A percentile compares a stretch with the other conserved stretches of the same genome.
phyloP scores from a whole-genome alignment of 2,888 invertebrate species.

The Girardia tigrina region DNA sequence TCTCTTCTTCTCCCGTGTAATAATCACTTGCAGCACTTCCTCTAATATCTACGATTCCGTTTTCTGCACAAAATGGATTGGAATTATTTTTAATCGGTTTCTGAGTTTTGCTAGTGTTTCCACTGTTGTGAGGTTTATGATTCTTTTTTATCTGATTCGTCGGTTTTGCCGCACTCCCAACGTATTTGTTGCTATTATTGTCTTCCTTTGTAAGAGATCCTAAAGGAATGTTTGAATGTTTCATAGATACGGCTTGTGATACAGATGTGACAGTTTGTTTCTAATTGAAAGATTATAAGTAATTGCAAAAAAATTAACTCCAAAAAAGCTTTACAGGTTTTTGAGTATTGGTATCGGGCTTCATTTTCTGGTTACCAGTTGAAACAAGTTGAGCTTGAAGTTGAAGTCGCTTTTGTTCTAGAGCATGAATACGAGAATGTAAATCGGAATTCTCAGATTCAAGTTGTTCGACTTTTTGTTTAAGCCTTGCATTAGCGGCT shows the following conservation, averaged over 20 bases:
- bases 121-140: background rate
- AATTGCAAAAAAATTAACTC: too few relatives aligned
- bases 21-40: constrained; percentile 33
- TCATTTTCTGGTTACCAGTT: background rate
- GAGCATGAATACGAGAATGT: background rate
- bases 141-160: background rate
- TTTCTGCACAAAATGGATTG: background rate
- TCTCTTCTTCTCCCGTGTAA: constrained; percentile 34
- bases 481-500: constrained; percentile 20
- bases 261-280: constrained; percentile 9
- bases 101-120: background rate
- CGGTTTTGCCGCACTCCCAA: background rate
- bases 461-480: constrained; percentile 21
- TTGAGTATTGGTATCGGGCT: background rate
- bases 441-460: constrained; percentile 27
- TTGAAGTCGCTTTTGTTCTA: constrained; percentile 30
- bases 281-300: too few relatives aligned
- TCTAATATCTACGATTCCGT: constrained; percentile 15
- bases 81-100: background rate
- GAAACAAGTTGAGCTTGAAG: constrained; percentile 30
- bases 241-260: background rate
- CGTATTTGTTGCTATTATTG: constrained; percentile 8
- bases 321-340: background rate
- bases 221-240: background rate
- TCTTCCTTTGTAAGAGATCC: background rate